Evolutionary conservation across 2,888 invertebrate species (phyloP).

Genomic region (Acrobasis consociella): DNA sequence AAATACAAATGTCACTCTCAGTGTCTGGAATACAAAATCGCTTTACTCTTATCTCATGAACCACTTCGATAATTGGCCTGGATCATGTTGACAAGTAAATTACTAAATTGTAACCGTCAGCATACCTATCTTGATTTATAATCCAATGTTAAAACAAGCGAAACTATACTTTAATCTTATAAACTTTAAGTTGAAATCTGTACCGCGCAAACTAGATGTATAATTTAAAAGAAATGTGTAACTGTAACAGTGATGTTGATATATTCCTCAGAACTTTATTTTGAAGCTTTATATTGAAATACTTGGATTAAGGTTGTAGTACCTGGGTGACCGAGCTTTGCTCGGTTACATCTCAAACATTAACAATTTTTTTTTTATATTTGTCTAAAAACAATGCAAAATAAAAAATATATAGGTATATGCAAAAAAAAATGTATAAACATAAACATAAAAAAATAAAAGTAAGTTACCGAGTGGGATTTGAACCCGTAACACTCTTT

Average conservation of each 20-base stretch:
- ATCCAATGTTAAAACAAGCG: conserved; percentile 30
- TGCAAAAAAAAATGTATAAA: no score
- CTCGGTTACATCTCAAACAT: no score
- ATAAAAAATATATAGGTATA: no score
- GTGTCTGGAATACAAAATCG: no score
- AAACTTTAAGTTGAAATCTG: conserved; percentile 22
- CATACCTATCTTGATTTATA: conserved; percentile 64
- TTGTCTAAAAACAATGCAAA: no score
- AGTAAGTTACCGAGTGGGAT: no score
- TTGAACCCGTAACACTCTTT: no score
- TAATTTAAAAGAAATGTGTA: conserved; percentile 52
- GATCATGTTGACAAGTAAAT: conserved; percentile 72
- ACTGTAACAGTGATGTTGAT: conserved; percentile 58
- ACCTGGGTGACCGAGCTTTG: no score
- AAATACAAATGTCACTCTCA: no score
- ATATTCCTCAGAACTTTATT: conserved; percentile 41
- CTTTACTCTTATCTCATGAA: conserved; percentile 32
- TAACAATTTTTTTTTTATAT: no score
- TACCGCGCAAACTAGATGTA: not conserved
- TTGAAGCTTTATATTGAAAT: conserved; percentile 50
- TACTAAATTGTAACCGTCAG: conserved; percentile 68
- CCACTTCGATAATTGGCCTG: conserved; percentile 54
- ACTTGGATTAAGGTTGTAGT: conserved; percentile 34
- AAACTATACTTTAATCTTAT: conserved; percentile 35
- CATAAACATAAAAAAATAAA: no score